Conservation (phyloP, 1,140 invertebrate species). For the Lycorma delicatula region DNA sequence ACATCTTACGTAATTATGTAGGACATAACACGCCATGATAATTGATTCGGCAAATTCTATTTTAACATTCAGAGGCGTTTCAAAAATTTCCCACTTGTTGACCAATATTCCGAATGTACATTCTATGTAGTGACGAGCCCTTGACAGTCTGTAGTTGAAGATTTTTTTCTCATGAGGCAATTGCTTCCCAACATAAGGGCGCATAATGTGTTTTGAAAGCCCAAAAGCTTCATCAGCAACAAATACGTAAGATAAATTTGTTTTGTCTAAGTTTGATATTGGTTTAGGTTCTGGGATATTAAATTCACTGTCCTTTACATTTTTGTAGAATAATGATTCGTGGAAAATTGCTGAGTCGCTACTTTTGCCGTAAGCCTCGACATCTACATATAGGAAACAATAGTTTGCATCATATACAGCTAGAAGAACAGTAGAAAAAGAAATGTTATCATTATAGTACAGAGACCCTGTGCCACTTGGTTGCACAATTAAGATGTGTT, state of each 20-base stretch:
- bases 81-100: constrained; percentile 34
- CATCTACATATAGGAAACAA: not conserved
- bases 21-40: constrained; percentile 20
- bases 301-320: not conserved
- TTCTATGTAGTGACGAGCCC: constrained; percentile 28
- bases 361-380: constrained; percentile 12
- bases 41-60: constrained; percentile 20
- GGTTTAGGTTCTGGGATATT: not conserved
- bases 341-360: constrained; percentile 15
- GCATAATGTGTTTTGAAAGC: constrained; percentile 32
- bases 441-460: no score
- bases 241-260: constrained; percentile 8
- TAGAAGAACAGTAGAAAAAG: not conserved
- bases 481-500: no score
- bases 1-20: constrained; percentile 16
- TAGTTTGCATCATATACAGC: constrained; percentile 8
- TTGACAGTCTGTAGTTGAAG: constrained; percentile 30
- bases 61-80: constrained; percentile 26
- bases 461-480: no score
- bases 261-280: not conserved
- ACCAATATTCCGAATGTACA: constrained; percentile 32
- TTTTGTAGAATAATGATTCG: constrained; percentile 7
- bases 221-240: constrained; percentile 39
- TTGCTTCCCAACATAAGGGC: constrained; percentile 22
- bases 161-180: constrained; percentile 23